Base-by-base conservation (phyloP, 2,888 invertebrate genomes). In the Drosophila lutescens region DNA sequence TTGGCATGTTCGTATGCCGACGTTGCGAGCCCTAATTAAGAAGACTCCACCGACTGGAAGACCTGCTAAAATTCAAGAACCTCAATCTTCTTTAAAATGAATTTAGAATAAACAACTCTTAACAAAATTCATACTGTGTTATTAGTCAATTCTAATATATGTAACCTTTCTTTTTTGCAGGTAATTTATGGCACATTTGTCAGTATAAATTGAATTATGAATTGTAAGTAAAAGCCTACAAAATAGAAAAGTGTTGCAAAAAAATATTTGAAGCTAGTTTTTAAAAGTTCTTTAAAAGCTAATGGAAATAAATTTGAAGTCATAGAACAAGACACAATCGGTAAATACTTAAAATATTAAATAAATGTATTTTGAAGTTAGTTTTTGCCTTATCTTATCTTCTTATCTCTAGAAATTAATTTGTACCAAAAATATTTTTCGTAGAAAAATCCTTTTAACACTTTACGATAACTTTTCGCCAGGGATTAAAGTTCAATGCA, bases 1-100 rank as follows among this genome's bases (percentile, higher is more conserved):
- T 74, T 8, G 80, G 76, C 54, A 63, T 74, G 41, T 62, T 74
- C 41, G n/a, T 78, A 1, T 76, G 66, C 7, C 65, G 44, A 15
- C 68, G 72, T 40, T 78, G 78, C 46, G 41, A 55, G 23, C 44
- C 44, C 12, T 61, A 4, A 38, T 17, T 17, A 5, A n/a, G 10
- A 36, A 47, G 23, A 13, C 15, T 13, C 15, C 7, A 2, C 4
- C 34, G 4, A 56, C 15, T 9, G 5, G 10, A 5, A 17, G 32
- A 9, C n/a, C 10, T 13, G 3, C 4, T 1, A 7, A 5, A 30
- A 43, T 8, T 15, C 5, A 34, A 58, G 17, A 30, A 30, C 44
- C 12, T 10, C 3, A n/a, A 1, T 6, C 4, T 10, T n/a, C 1
- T 34, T 2, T n/a, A 8, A 51, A n/a, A 30, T 38, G 38, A 38